phyloP scores from a whole-genome alignment of 2,888 invertebrate species.

The Eupithecia subumbrata region DNA sequence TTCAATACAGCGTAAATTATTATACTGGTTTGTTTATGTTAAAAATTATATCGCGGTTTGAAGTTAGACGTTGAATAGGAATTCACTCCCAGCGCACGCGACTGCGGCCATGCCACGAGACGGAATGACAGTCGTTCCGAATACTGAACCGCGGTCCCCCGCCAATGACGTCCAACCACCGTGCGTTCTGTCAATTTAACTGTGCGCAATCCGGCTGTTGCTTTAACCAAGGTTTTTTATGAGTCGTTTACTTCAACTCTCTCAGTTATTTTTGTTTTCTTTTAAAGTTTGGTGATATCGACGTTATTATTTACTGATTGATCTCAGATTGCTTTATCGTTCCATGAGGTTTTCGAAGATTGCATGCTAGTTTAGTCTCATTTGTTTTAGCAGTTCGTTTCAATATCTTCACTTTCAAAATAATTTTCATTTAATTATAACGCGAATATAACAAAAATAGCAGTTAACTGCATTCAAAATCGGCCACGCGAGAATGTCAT shows the following conservation, averaged over 20 bases:
- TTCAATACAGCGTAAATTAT: conserved; percentile 41
- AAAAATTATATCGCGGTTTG: conserved; percentile 46
- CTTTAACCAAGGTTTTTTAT: conserved; percentile 34
- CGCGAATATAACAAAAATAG: conserved; percentile 6
- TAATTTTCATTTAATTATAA: neutral
- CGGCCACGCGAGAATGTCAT: conserved; percentile 56
- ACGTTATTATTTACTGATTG: neutral
- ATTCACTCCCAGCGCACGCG: conserved; percentile 51
- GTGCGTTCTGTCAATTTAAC: conserved; percentile 70
- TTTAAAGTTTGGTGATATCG: neutral
- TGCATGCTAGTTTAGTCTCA: neutral
- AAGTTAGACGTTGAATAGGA: conserved; percentile 34
- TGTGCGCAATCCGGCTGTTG: conserved; percentile 65
- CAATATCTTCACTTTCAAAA: neutral
- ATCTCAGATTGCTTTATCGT: neutral
- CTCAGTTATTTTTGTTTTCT: neutral
- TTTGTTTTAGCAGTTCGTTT: neutral
- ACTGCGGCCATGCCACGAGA: conserved; percentile 60
- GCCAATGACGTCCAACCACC: conserved; percentile 64
- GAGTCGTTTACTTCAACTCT: conserved; percentile 1
- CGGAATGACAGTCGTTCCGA: conserved; percentile 59
- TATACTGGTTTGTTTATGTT: conserved; percentile 49
- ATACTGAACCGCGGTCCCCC: conserved; percentile 58
- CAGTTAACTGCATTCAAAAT: conserved; percentile 20
- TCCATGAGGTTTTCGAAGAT: neutral